Percentiles rank a stretch among this genome's conserved stretches.
Conservation (phyloP, 2,113 vertebrate genomes). For the Equus quagga region DNA sequence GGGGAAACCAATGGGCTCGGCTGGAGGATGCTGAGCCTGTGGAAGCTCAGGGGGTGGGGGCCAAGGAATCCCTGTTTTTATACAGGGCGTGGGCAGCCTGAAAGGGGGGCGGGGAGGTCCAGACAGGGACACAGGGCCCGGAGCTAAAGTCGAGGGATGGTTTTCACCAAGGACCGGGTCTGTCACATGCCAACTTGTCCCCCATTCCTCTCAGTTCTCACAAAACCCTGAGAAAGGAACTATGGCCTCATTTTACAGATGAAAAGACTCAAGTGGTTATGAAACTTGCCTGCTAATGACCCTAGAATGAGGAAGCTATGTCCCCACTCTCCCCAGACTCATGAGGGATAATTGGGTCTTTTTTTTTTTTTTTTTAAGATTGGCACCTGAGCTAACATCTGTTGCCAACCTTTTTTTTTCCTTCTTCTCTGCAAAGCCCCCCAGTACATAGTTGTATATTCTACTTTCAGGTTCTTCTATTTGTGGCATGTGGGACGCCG, state of each 20-base stretch:
- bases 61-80: not conserved
- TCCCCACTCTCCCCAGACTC: not conserved
- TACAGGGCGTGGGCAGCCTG: not conserved
- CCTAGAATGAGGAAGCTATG: not conserved
- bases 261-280: not conserved
- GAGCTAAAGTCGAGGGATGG: not conserved
- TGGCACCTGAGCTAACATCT: no score
- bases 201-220: not conserved
- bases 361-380: no score
- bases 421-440: no score
- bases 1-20: not conserved
- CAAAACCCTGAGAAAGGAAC: not conserved
- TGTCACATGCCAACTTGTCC: not conserved
- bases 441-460: no score
- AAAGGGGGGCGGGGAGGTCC: no score
- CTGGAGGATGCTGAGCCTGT: not conserved
- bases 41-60: not conserved
- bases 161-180: not conserved
- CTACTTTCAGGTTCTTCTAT: no score
- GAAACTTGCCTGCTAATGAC: not conserved
- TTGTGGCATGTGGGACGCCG: no score
- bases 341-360: not conserved
- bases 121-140: not conserved
- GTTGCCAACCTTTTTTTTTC: no score
- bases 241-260: not conserved